These are phyloP conservation scores for Alethe castanea DNA, from an alignment of 2,113 vertebrate species.

Conservation along the genomic window DNA sequence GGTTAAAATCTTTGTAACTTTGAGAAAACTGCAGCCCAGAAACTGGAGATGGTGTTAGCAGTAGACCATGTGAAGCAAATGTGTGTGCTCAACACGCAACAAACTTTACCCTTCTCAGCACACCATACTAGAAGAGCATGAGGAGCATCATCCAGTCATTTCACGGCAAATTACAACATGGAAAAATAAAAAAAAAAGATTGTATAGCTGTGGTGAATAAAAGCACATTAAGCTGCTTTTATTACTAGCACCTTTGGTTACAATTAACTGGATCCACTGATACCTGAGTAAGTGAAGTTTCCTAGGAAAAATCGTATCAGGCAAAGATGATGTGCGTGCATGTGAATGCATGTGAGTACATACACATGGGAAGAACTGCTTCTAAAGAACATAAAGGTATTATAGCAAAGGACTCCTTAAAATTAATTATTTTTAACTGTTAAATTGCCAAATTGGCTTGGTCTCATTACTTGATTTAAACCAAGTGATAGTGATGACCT, in stretches of 20 bases:
- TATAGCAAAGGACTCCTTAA: not conserved
- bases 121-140: not conserved
- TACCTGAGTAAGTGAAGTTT: not conserved
- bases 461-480: not conserved
- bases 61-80: not conserved
- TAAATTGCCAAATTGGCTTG: not conserved
- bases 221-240: not conserved
- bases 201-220: not conserved
- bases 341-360: fast-evolving
- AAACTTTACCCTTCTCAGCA: not conserved
- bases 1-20: not conserved
- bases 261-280: not conserved
- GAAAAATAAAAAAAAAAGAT: not conserved
- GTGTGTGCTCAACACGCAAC: not conserved
- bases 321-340: not conserved
- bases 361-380: not conserved
- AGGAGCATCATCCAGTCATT: not conserved
- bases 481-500: not conserved
- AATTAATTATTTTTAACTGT: not conserved
- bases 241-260: not conserved
- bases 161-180: not conserved
- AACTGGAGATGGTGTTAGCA: not conserved
- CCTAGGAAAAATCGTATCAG: not conserved
- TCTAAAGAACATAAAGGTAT: not conserved
- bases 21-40: not conserved